Conservation (phyloP, 2,113 vertebrate species). For the Tonatia bakeri region DNA sequence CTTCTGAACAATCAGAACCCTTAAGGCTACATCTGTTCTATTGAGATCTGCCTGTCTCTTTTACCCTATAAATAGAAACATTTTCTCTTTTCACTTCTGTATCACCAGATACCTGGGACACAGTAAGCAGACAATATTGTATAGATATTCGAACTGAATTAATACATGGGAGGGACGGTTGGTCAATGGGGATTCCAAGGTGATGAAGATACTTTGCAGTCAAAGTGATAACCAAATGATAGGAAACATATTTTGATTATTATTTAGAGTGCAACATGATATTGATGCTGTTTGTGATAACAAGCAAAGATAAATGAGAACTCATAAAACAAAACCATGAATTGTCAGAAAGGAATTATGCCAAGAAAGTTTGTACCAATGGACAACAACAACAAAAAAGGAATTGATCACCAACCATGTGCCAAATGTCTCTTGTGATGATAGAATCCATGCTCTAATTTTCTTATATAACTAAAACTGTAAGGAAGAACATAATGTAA, state of each 20-base stretch:
- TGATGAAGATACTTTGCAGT: neutral
- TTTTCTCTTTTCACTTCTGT: neutral
- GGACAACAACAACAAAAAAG: neutral
- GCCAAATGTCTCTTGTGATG: neutral
- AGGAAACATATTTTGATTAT: neutral
- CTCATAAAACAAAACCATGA: neutral
- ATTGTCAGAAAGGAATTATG: neutral
- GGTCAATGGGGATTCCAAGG: neutral
- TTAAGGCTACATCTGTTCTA: neutral
- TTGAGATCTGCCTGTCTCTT: neutral
- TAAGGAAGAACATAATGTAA: neutral
- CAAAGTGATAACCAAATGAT: neutral
- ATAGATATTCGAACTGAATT: neutral
- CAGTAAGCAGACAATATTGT: neutral
- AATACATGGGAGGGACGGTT: neutral
- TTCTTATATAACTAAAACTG: neutral
- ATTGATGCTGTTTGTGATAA: neutral
- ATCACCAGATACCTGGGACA: neutral
- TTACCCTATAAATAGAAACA: neutral
- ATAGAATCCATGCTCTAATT: neutral
- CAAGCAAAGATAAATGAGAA: neutral
- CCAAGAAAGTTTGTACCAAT: neutral
- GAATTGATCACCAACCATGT: too few relatives aligned
- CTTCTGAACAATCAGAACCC: neutral
- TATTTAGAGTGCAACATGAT: neutral